phyloP scores from a whole-genome alignment of 2,888 invertebrate genomes.

The Autographa gamma region DNA sequence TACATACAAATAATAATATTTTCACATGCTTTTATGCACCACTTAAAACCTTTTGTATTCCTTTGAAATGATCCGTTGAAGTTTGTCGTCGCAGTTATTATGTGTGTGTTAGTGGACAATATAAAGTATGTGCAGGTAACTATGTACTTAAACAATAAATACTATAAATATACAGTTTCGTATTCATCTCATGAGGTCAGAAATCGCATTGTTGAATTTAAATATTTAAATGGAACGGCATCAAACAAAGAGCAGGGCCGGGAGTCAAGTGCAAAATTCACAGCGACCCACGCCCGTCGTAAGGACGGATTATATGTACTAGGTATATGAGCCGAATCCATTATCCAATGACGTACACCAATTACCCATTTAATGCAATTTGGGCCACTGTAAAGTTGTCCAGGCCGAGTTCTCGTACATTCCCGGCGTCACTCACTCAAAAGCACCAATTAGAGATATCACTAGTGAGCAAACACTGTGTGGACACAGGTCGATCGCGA shows the following conservation, averaged over 20 bases:
- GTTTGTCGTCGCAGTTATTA: constrained; percentile 55
- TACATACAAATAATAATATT: constrained; percentile 23
- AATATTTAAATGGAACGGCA: constrained; percentile 79
- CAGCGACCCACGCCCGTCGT: constrained; percentile 78
- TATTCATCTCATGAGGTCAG: constrained; percentile 81
- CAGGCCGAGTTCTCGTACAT: constrained; percentile 80
- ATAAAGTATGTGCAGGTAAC: constrained; percentile 55
- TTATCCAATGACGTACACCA: constrained; percentile 88
- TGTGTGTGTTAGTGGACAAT: constrained; percentile 45
- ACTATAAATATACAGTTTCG: constrained; percentile 70
- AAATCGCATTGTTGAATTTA: constrained; percentile 79
- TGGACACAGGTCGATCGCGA: constrained; percentile 75
- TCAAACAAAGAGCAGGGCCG: constrained; percentile 76
- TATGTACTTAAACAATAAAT: constrained; percentile 62
- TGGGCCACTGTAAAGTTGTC: constrained; percentile 85
- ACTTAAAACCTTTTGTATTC: constrained; percentile 35
- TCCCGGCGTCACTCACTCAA: constrained; percentile 86
- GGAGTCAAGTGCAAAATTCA: constrained; percentile 85
- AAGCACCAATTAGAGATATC: constrained; percentile 84
- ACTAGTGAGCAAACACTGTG: constrained; percentile 80
- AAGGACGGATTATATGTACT: constrained; percentile 78
- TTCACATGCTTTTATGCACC: constrained; percentile 1
- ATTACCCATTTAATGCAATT: constrained; percentile 89
- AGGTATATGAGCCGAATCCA: constrained; percentile 85
- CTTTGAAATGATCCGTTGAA: constrained; percentile 34